Conservation (phyloP, 2,888 invertebrate species). For the Tenthredo distinguenda region DNA sequence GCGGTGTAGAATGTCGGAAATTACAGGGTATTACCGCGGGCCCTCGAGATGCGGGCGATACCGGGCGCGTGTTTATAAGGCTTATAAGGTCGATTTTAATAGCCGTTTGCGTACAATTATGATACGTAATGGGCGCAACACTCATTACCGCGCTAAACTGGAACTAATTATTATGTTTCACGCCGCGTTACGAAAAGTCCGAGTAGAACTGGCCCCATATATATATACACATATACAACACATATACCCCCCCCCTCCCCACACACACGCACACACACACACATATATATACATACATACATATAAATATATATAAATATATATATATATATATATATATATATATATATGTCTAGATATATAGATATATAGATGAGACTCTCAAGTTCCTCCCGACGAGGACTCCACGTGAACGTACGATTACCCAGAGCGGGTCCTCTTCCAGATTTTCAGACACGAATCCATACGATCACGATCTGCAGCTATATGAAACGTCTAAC, state of each 20-base stretch:
- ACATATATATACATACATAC: neutral
- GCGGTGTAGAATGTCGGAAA: constrained; percentile 73
- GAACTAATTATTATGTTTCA: constrained; percentile 69
- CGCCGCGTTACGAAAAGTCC: constrained; percentile 64
- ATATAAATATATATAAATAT: neutral
- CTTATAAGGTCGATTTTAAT: constrained; percentile 73
- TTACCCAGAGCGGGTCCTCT: constrained; percentile 32
- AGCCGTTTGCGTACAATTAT: constrained; percentile 71
- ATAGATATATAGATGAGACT: no score
- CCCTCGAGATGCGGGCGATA: constrained; percentile 64
- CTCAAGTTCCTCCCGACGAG: neutral
- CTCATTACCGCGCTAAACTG: constrained; percentile 68
- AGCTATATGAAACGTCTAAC: no score
- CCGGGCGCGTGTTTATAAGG: constrained; percentile 68
- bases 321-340: neutral
- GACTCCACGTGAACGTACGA: neutral
- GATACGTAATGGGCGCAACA: constrained; percentile 65
- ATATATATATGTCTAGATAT: neutral
- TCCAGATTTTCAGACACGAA: neutral
- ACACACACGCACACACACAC: neutral
- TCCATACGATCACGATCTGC: no score
- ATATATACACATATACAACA: neutral
- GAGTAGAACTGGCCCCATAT: constrained; percentile 14
- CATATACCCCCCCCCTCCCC: no score
- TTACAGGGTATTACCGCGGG: constrained; percentile 74